Conservation (phyloP, 2,797 vertebrate species). For the Aulostomus chinensis region DNA sequence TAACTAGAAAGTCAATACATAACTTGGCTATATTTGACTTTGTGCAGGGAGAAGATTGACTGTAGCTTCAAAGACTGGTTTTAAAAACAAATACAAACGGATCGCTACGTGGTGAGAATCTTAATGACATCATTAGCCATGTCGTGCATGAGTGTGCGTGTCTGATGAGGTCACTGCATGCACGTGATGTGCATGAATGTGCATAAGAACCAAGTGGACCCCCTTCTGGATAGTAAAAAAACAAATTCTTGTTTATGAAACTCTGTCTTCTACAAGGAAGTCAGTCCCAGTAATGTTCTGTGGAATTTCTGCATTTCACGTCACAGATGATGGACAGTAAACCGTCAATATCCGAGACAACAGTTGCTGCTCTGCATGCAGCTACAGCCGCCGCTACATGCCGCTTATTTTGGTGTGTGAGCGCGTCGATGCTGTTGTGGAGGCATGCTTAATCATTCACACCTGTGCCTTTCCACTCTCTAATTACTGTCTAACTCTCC, state of each 20-base stretch:
- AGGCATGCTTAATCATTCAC: conserved; percentile 8
- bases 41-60: no score
- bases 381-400: background rate
- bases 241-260: conserved; percentile 32
- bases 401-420: conserved; percentile 2
- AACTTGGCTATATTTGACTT: no score
- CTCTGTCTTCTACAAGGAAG: conserved; percentile 35
- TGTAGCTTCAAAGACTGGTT: no score
- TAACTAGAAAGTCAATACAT: no score
- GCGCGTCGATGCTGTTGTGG: background rate
- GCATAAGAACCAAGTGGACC: conserved; percentile 13
- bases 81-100: no score
- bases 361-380: background rate
- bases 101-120: no score
- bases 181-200: background rate
- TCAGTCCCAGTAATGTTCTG: conserved; percentile 32
- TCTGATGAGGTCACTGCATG: background rate
- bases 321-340: conserved; percentile 10
- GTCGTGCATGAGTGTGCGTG: no score
- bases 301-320: conserved; percentile 23
- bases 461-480: background rate
- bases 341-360: conserved; percentile 9
- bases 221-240: conserved; percentile 24
- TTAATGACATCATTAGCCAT: no score
- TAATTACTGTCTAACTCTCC: conserved; percentile 29